phyloP scores from a whole-genome alignment of 2,113 vertebrate genomes.

The Collichthys lucidus region DNA sequence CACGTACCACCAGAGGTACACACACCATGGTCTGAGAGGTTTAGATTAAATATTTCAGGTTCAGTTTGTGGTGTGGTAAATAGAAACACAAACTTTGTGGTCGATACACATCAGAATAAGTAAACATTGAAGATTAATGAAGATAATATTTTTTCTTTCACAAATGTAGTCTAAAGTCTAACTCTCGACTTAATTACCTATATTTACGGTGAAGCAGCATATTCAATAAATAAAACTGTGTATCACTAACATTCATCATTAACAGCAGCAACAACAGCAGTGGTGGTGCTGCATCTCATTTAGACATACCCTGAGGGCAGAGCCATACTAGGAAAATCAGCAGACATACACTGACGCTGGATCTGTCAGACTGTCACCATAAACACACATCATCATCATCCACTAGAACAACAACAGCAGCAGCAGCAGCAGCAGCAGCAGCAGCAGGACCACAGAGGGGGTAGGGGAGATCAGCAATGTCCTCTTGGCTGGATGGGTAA shows the following conservation, averaged over 20 bases:
- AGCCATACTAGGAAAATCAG: conserved; percentile 40
- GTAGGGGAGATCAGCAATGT: conserved; percentile 3
- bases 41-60: too few relatives aligned
- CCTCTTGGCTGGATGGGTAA: conserved; percentile 39
- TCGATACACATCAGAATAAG: neutral
- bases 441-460: conserved; percentile 15
- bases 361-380: conserved; percentile 64
- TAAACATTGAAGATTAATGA: neutral
- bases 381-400: conserved; percentile 59
- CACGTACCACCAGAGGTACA: too few relatives aligned
- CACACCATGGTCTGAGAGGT: too few relatives aligned
- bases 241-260: too few relatives aligned
- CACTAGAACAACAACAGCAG: too few relatives aligned
- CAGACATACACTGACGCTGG: conserved; percentile 41
- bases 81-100: too few relatives aligned
- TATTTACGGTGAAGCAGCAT: neutral
- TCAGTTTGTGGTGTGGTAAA: too few relatives aligned
- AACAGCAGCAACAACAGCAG: conserved; percentile 52
- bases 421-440: neutral
- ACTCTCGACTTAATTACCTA: neutral
- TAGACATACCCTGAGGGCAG: conserved; percentile 63
- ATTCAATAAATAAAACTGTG: neutral
- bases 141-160: neutral
- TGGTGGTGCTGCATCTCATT: conserved; percentile 61
- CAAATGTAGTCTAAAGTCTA: neutral